These are phyloP conservation scores for Cylloceria caligata DNA, from an alignment of 2,888 invertebrate genomes.

Conservation along the genomic window DNA sequence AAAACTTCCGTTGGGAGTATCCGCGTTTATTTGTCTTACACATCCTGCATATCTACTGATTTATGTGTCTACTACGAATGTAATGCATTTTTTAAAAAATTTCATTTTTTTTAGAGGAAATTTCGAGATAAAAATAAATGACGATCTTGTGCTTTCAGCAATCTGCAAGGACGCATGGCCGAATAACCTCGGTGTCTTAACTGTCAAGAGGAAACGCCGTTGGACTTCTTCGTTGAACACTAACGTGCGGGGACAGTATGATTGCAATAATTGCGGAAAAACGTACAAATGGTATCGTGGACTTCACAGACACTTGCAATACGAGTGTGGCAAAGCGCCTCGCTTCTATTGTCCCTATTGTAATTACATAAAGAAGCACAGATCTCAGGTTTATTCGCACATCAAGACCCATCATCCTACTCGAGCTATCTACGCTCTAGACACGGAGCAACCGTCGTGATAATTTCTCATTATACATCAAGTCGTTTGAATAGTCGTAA, in stretches of 20 bases:
- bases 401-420: conserved; percentile 64
- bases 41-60: not conserved
- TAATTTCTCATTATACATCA: not conserved
- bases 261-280: conserved; percentile 79
- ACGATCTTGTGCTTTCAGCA: conserved; percentile 59
- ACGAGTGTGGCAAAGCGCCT: conserved; percentile 74
- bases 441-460: conserved; percentile 35
- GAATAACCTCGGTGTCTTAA: not conserved
- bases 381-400: conserved; percentile 69
- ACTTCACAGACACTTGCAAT: conserved; percentile 74
- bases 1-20: not conserved
- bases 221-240: conserved; percentile 28
- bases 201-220: conserved; percentile 3
- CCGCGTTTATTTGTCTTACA: not conserved
- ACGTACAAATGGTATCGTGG: conserved; percentile 77
- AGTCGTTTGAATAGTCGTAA: not conserved
- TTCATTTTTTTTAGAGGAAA: not conserved
- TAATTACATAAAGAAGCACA: conserved; percentile 70
- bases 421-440: conserved; percentile 54
- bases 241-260: conserved; percentile 67
- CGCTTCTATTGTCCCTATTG: conserved; percentile 71
- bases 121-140: not conserved
- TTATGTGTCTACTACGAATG: not conserved
- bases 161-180: conserved; percentile 37
- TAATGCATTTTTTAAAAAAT: not conserved